phyloP scores from a whole-genome alignment of 2,797 vertebrate species.

The Trichosurus vulpecula region DNA sequence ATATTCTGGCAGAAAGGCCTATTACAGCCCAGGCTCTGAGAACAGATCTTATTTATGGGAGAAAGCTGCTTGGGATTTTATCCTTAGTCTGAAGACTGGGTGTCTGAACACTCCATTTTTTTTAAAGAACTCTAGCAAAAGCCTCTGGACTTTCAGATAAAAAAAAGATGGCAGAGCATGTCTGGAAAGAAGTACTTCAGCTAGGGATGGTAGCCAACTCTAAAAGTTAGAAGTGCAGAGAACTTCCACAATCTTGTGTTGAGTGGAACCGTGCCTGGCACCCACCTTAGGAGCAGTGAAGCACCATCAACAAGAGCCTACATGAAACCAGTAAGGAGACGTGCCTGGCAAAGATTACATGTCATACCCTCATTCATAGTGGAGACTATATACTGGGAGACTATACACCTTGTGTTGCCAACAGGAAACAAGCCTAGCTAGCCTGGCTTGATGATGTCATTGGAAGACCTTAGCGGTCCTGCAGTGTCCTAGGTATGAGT shows the following conservation, averaged over 20 bases:
- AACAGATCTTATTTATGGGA: not conserved
- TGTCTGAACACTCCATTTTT: not conserved
- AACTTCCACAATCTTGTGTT: not conserved
- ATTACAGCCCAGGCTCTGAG: not conserved
- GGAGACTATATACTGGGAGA: not conserved
- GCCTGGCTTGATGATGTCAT: too few species aligned
- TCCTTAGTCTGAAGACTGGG: not conserved
- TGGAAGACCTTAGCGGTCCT: not conserved
- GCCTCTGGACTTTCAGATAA: not conserved
- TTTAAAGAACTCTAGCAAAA: not conserved
- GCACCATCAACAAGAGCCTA: not conserved
- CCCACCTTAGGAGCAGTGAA: not conserved
- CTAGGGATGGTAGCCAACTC: not conserved
- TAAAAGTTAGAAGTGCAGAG: not conserved
- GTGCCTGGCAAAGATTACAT: too few species aligned
- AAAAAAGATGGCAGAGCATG: not conserved
- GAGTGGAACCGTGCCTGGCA: not conserved
- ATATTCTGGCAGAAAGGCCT: not conserved
- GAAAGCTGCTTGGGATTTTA: not conserved
- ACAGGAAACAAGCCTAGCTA: not conserved
- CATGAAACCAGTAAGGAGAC: too few species aligned
- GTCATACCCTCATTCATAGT: not conserved
- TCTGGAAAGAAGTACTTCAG: not conserved
- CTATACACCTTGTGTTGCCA: not conserved
- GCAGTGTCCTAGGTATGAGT: not conserved